Evolutionary conservation across 2,888 invertebrate species (phyloP).

Genomic region (Tenthredo notha): DNA sequence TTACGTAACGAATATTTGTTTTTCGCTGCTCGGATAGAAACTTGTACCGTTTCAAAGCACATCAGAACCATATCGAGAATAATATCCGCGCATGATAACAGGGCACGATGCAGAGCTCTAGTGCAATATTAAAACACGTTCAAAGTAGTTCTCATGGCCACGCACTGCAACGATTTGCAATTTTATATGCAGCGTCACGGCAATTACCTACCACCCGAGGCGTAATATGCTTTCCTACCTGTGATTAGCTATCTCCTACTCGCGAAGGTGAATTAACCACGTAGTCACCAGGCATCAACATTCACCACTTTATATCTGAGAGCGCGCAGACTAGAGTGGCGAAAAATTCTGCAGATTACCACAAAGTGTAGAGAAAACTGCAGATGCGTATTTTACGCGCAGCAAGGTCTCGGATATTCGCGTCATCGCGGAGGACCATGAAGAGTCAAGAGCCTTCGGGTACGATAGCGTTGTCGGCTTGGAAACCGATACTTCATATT

Average conservation of each 20-base stretch:
- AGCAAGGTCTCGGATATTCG: background rate
- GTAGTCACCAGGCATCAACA: conserved; percentile 29
- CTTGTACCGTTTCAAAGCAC: background rate
- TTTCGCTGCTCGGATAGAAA: background rate
- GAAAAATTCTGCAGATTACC: conserved; percentile 7
- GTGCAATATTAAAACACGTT: conserved; percentile 20
- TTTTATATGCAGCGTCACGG: conserved; percentile 50
- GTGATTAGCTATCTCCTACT: conserved; percentile 42
- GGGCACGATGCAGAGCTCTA: background rate
- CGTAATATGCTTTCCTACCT: conserved; percentile 44
- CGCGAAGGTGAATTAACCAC: conserved; percentile 30
- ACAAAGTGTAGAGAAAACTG: conserved; percentile 1
- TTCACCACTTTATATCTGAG: background rate
- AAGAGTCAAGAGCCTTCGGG: conserved; percentile 35
- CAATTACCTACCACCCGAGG: conserved; percentile 44
- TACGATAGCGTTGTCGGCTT: conserved; percentile 21
- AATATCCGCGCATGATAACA: background rate
- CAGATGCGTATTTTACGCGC: background rate
- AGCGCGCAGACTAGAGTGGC: conserved; percentile 1
- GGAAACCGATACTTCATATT: conserved; percentile 35
- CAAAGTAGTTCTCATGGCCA: conserved; percentile 40
- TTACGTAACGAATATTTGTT: conserved; percentile 30
- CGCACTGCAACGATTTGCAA: conserved; percentile 47
- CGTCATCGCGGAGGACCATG: conserved; percentile 28
- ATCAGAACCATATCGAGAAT: background rate